These are phyloP conservation scores for Sciurus vulgaris DNA, from an alignment of 2,797 vertebrate genomes.

Conservation along the genomic window DNA sequence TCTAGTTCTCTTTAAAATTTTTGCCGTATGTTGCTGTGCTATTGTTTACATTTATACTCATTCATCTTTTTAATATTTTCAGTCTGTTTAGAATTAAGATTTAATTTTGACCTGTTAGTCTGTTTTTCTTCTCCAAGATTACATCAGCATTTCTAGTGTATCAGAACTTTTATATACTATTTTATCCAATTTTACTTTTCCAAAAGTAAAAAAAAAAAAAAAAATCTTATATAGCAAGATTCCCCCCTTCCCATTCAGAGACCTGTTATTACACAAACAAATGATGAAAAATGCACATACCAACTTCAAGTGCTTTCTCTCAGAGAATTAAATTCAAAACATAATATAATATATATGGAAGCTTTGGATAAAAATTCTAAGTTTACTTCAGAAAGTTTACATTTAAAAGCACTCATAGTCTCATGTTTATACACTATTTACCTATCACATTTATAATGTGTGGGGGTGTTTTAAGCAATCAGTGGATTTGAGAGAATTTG, in stretches of 20 bases:
- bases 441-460: background rate
- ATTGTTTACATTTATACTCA: background rate
- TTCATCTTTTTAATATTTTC: background rate
- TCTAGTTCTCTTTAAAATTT: background rate
- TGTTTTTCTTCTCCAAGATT: slow-evolving; percentile 45
- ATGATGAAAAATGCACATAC: background rate
- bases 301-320: background rate
- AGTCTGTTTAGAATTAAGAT: background rate
- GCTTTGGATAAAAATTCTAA: background rate
- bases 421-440: background rate
- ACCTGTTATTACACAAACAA: background rate
- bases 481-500: background rate
- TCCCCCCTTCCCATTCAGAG: background rate
- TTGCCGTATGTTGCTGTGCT: background rate
- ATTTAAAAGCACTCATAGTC: background rate
- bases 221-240: background rate
- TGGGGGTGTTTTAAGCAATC: background rate
- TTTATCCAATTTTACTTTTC: background rate
- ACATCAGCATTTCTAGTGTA: background rate
- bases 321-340: background rate
- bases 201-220: background rate
- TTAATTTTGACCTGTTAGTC: background rate
- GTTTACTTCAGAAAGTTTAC: background rate
- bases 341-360: background rate
- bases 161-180: background rate